Conservation (phyloP, 2,797 vertebrate genomes). For the Masticophis lateralis region DNA sequence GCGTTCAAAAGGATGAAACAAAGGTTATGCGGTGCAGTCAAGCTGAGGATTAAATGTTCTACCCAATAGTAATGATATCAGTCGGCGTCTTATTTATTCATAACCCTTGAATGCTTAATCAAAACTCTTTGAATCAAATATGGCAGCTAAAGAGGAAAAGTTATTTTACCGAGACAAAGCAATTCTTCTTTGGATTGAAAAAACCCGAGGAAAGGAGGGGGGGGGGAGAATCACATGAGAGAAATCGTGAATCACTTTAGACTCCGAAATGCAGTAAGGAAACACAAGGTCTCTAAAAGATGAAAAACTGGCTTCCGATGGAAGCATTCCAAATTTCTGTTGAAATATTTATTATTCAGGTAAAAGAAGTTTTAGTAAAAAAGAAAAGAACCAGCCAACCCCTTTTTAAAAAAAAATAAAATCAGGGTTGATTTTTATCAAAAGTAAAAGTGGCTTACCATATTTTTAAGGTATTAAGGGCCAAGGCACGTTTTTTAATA, state of each 20-base stretch:
- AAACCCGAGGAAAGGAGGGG: neutral
- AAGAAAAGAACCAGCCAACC: neutral
- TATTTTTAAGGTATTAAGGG: neutral
- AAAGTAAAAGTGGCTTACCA: neutral
- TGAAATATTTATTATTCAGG: neutral
- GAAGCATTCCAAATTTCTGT: slow-evolving; percentile 4
- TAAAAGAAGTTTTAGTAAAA: neutral
- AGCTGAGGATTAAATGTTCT: slow-evolving; percentile 74
- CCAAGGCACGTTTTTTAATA: neutral
- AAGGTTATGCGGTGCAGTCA: slow-evolving; percentile 74
- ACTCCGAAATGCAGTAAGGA: slow-evolving; percentile 21
- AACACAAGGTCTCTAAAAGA: slow-evolving; percentile 25
- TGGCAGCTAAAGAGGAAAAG: slow-evolving; percentile 72
- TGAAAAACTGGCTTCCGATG: slow-evolving; percentile 50
- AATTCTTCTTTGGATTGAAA: slow-evolving; percentile 52
- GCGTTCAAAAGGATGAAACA: slow-evolving; percentile 69
- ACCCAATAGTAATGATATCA: slow-evolving; percentile 73
- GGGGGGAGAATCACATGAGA: neutral
- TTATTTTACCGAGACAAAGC: slow-evolving; percentile 67
- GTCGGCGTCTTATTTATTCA: slow-evolving; percentile 74
- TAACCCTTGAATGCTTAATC: slow-evolving; percentile 74
- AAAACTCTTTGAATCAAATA: slow-evolving; percentile 74
- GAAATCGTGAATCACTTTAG: slow-evolving; percentile 48
- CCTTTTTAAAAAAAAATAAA: neutral
- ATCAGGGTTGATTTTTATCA: neutral